Percentiles rank a stretch among this genome's conserved stretches.
Conservation (phyloP, 1,140 invertebrate species). For the Brachionus sp. region DNA sequence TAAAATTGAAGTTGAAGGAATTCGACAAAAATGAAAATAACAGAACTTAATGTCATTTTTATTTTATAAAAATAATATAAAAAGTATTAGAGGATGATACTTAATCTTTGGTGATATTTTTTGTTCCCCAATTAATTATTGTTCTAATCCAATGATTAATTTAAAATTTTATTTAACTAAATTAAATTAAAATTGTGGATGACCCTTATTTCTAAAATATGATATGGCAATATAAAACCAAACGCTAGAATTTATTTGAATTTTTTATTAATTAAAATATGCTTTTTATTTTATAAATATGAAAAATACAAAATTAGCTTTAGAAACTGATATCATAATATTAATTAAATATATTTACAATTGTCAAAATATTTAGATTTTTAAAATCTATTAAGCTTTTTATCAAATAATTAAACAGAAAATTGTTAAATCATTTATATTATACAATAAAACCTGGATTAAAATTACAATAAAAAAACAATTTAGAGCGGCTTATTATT, state of each 20-base stretch:
- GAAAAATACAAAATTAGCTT: neutral
- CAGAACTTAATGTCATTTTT: too few species aligned
- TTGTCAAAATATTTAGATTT: neutral
- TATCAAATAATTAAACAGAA: conserved; percentile 1
- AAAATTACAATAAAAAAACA: neutral
- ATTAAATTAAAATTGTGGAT: neutral
- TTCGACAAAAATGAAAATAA: too few species aligned
- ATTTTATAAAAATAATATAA: too few species aligned
- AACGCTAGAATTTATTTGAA: neutral
- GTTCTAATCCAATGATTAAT: too few species aligned
- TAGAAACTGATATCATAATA: neutral
- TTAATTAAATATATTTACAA: neutral
- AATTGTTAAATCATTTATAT: neutral
- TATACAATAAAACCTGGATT: conserved; percentile 1
- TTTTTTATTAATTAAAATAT: neutral
- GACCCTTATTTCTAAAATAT: neutral
- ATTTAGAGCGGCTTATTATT: neutral
- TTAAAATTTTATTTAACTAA: neutral
- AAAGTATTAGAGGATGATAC: too few species aligned
- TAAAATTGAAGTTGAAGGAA: too few species aligned
- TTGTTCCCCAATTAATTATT: too few species aligned
- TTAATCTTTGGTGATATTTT: too few species aligned
- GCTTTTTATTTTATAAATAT: neutral
- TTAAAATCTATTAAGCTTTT: conserved; percentile 5
- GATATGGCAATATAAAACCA: neutral